These are phyloP conservation scores for Helleia helle DNA, from an alignment of 2,888 invertebrate species.

Conservation along the genomic window DNA sequence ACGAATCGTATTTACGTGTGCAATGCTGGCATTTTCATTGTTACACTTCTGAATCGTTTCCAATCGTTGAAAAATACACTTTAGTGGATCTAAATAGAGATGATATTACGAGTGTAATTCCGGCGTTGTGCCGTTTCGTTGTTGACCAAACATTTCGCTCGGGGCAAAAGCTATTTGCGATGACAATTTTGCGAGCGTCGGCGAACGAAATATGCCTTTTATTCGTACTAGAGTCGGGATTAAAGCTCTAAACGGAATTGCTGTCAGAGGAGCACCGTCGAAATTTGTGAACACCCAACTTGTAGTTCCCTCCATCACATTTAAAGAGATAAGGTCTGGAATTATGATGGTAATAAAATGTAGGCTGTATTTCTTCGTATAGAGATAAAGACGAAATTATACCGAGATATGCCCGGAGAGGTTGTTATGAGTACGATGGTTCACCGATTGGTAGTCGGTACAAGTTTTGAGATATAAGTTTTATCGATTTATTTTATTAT, in stretches of 20 bases:
- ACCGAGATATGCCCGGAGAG: too few species aligned
- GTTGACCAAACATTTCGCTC: constrained; percentile 32
- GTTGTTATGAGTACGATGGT: too few species aligned
- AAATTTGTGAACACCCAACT: constrained; percentile 57
- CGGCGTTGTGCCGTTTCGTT: constrained; percentile 30
- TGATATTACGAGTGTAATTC: constrained; percentile 21
- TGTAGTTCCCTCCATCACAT: constrained; percentile 15
- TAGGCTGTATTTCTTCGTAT: constrained; percentile 3
- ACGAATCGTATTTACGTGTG: constrained; percentile 68
- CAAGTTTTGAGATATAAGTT: too few species aligned
- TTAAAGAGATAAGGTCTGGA: constrained; percentile 7
- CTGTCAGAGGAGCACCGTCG: constrained; percentile 43
- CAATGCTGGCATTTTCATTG: constrained; percentile 71
- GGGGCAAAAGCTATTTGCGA: constrained; percentile 71
- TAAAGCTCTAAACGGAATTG: constrained; percentile 71
- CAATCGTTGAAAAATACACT: constrained; percentile 21
- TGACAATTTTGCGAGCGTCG: constrained; percentile 71
- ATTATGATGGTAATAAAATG: constrained; percentile 6
- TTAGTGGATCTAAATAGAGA: constrained; percentile 22
- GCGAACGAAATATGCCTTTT: constrained; percentile 73
- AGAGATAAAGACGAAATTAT: constrained; percentile 4
- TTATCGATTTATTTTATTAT: too few species aligned
- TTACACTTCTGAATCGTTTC: constrained; percentile 48
- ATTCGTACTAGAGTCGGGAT: constrained; percentile 66
- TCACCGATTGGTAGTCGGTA: too few species aligned